Evolutionary conservation across 2,797 vertebrate species (phyloP), one percentile per base, ranked within the genome.

Genomic region (Ctenopoma kingsleyae): DNA sequence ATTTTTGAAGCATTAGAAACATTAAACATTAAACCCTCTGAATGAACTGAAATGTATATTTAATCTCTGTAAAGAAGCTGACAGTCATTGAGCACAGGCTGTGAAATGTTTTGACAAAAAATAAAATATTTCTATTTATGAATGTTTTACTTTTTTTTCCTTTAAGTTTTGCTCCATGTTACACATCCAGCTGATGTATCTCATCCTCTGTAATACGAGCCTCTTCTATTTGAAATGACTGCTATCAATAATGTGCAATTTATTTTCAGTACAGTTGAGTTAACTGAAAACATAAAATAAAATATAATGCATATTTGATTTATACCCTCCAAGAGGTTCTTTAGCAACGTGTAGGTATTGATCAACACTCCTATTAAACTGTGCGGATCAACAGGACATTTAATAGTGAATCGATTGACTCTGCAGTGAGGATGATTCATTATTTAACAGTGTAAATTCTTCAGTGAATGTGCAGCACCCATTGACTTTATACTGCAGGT

Each of bases 401-500:
- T 23, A n/a, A 25, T 9, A 22, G 35, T 1, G 32, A 50, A n/a
- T 55, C 55, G 15, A 23, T 2, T 5, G 16, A 15, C 25, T 67
- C 30, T 1, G 5, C 35, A 32, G 54, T 49, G 22, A 41, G 23
- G 13, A 36, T 35, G 36, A 66, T 68, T 63, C 9, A 36, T 63
- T 71, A 22, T 64, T 47, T 30, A 52, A 32, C 43, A 3, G 30
- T 35, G 2, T 25, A 19, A 49, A 43, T 22, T 35, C 5, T 40
- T 20, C 47, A 35, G 52, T 41, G 13, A 27, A 36, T 38, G 8
- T 54, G 71, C 71, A 74, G 53, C 70, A 52, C 58, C 62, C 57
- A 19, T 17, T 60, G 78, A 81, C 58, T 23, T 38, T 25, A 52
- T 64, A 51, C 49, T 13, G 2, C 62, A 51, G 50, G 72, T 32